Percentiles rank a stretch among this genome's conserved stretches.
Conservation (phyloP, 1,140 invertebrate species). For the Drosophila rufa region DNA sequence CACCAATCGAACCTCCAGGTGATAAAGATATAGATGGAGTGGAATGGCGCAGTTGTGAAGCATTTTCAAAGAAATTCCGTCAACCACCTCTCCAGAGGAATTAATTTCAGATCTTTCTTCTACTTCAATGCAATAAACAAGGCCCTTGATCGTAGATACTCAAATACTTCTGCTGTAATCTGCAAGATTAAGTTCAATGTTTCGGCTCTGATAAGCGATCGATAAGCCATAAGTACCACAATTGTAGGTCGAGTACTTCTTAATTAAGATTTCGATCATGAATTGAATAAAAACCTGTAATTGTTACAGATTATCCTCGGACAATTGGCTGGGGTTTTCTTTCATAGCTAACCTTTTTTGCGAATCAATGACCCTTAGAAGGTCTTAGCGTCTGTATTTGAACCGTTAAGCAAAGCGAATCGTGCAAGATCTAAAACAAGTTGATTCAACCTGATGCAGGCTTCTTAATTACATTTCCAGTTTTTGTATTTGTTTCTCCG, state of each 20-base stretch:
- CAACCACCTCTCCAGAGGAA: not conserved
- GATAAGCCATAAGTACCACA: constrained; percentile 6
- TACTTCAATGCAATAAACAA: constrained; percentile 21
- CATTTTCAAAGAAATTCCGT: not conserved
- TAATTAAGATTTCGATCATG: not conserved
- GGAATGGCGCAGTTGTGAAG: constrained; percentile 7
- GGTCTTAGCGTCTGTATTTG: constrained; percentile 34
- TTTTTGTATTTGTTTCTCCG: constrained; percentile 37
- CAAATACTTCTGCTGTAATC: constrained; percentile 9
- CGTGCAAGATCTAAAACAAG: constrained; percentile 40
- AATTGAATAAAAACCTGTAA: not conserved
- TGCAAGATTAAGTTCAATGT: constrained; percentile 37
- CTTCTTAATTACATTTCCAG: constrained; percentile 49
- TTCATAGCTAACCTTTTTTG: constrained; percentile 7
- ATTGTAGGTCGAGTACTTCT: constrained; percentile 18
- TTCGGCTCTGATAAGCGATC: constrained; percentile 15
- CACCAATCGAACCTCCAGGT: not conserved
- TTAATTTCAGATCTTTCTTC: constrained; percentile 3
- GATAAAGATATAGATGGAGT: constrained; percentile 6
- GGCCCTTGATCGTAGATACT: constrained; percentile 19
- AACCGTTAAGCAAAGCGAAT: constrained; percentile 28
- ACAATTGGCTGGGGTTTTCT: not conserved
- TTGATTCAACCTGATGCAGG: constrained; percentile 43
- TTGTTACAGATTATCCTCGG: not conserved
- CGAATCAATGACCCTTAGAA: constrained; percentile 48